phyloP scores from a whole-genome alignment of 2,797 vertebrate species.

The Xiphorhynchus erythropygius region DNA sequence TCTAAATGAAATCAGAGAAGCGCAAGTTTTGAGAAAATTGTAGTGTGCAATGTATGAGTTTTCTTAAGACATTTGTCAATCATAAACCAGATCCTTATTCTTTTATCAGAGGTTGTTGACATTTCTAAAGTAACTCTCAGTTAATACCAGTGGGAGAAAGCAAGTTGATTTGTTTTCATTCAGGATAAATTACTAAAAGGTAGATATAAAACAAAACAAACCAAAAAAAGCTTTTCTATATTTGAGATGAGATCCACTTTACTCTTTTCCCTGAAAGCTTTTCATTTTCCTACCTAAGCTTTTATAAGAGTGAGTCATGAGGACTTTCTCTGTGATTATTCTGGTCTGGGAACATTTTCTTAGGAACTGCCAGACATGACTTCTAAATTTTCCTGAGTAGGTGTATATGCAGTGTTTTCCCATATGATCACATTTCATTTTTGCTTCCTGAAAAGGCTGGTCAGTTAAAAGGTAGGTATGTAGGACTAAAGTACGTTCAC shows the following conservation, averaged over 20 bases:
- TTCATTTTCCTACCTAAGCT: neutral
- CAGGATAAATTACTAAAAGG: neutral
- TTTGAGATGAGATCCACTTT: neutral
- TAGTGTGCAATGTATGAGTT: neutral
- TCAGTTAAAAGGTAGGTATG: neutral
- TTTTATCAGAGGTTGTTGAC: neutral
- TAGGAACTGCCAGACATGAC: rapidly evolving
- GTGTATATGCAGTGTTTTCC: neutral
- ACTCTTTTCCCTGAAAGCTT: neutral
- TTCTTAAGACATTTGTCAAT: neutral
- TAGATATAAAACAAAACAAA: no score
- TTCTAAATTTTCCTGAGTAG: neutral
- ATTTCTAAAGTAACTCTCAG: neutral
- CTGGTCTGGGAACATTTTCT: neutral
- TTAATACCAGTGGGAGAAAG: neutral
- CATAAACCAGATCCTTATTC: neutral
- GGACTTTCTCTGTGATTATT: neutral
- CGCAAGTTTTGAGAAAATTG: neutral
- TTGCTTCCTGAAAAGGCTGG: neutral
- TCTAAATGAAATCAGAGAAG: neutral
- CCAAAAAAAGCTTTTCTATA: neutral
- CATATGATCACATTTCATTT: neutral
- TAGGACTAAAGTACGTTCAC: neutral
- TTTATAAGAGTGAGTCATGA: neutral
- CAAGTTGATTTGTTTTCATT: neutral